phyloP scores from a whole-genome alignment of 2,797 vertebrate genomes.

The Cynodonichthys magdalenae region DNA sequence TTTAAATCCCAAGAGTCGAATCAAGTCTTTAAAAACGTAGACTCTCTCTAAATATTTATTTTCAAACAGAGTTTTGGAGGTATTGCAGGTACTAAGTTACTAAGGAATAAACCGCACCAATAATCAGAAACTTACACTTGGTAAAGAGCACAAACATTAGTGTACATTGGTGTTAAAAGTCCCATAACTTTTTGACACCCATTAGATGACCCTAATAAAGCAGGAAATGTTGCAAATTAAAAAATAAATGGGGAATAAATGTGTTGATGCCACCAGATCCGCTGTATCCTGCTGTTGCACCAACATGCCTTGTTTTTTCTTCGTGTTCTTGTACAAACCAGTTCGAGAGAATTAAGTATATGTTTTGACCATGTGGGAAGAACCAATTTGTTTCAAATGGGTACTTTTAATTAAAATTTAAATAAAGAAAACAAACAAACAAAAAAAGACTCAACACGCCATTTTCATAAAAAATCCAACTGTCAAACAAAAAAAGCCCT shows the following conservation, averaged over 20 bases:
- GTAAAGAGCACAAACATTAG: not conserved
- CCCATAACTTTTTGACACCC: conserved; percentile 1
- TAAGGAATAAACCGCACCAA: not conserved
- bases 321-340: too few relatives aligned
- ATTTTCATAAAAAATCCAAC: too few relatives aligned
- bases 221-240: not conserved
- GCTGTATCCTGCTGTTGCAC: not conserved
- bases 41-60: not conserved
- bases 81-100: too few relatives aligned
- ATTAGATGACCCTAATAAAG: not conserved
- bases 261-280: not conserved
- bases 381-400: too few relatives aligned
- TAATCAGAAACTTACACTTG: not conserved
- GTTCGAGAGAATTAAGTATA: too few relatives aligned
- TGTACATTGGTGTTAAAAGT: not conserved
- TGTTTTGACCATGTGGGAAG: too few relatives aligned
- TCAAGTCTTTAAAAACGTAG: not conserved
- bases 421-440: too few relatives aligned
- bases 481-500: too few relatives aligned
- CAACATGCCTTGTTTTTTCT: not conserved
- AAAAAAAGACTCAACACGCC: too few relatives aligned
- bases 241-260: too few relatives aligned
- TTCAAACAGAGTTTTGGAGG: not conserved
- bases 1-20: too few relatives aligned
- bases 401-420: too few relatives aligned